A percentile compares a stretch with the other conserved stretches of the same genome.
These are phyloP conservation scores for Dunckerocampus dactyliophorus DNA, from an alignment of 2,113 vertebrate genomes.

Conservation along the genomic window DNA sequence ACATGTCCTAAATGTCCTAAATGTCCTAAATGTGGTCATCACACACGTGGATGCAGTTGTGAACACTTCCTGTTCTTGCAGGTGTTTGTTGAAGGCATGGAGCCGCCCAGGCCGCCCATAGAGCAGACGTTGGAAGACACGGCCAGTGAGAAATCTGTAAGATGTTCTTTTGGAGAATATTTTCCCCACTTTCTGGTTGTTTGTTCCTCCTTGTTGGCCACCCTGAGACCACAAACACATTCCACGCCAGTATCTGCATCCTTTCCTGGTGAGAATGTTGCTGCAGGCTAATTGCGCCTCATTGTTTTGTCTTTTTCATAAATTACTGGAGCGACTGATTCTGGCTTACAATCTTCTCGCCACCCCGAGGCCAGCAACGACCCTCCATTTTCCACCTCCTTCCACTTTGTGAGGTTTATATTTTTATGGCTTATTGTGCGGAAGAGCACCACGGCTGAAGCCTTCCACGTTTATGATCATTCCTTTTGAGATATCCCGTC, in stretches of 20 bases:
- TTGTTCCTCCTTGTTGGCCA: neutral
- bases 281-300: too few relatives aligned
- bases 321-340: conserved; percentile 49
- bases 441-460: conserved; percentile 14
- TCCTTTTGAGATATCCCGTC: too few relatives aligned
- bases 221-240: too few relatives aligned
- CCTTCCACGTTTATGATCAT: conserved; percentile 32
- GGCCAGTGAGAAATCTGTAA: conserved; percentile 86
- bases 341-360: conserved; percentile 25
- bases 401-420: too few relatives aligned
- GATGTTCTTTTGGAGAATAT: conserved; percentile 8
- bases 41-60: too few relatives aligned
- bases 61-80: conserved; percentile 49
- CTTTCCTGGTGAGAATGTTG: too few relatives aligned
- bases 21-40: neutral
- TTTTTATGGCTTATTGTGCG: conserved; percentile 19
- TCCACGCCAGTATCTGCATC: too few relatives aligned
- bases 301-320: conserved; percentile 26
- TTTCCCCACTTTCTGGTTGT: neutral
- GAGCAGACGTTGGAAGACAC: conserved; percentile 87
- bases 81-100: conserved; percentile 88
- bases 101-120: conserved; percentile 80
- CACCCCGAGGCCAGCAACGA: conserved; percentile 29
- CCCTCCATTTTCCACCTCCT: conserved; percentile 40
- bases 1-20: neutral